Percentiles rank a stretch among this genome's conserved stretches.
Conservation (phyloP, 1,140 invertebrate genomes). For the Tachypleus tridentatus region DNA sequence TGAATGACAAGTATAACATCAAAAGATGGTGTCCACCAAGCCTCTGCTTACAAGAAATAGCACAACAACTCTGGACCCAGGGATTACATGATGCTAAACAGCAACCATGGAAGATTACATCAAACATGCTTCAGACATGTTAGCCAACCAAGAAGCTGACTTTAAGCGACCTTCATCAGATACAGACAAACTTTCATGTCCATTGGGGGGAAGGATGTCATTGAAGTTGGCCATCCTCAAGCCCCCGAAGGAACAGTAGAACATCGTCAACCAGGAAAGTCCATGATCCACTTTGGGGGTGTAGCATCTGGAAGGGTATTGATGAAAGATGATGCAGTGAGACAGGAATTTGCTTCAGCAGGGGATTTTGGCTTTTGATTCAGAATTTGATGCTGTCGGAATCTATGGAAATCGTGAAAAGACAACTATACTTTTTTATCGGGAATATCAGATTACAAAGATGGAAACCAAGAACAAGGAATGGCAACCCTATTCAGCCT, state of each 20-base stretch:
- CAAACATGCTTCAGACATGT: conserved; percentile 50
- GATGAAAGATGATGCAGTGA: conserved; percentile 54
- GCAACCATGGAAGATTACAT: conserved; percentile 48
- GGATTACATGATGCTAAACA: conserved; percentile 29
- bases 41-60: conserved; percentile 41
- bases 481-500: conserved; percentile 87
- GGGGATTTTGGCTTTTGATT: conserved; percentile 77
- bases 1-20: conserved; percentile 42
- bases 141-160: conserved; percentile 33
- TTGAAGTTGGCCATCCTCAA: conserved; percentile 84
- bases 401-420: conserved; percentile 83
- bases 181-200: conserved; percentile 87
- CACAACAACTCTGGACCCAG: conserved; percentile 10
- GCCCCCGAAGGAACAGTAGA: conserved; percentile 31
- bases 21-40: conserved; percentile 73
- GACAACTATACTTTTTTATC: conserved; percentile 61
- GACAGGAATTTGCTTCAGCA: conserved; percentile 59
- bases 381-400: conserved; percentile 93
- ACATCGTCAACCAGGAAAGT: conserved; percentile 27
- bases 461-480: conserved; percentile 81
- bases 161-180: conserved; percentile 61
- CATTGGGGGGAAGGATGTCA: conserved; percentile 84
- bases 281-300: conserved; percentile 60
- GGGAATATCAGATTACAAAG: conserved; percentile 90
- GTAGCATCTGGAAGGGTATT: conserved; percentile 61